phyloP scores from a whole-genome alignment of 1,140 invertebrate species.

The Metopolophium dirhodum region DNA sequence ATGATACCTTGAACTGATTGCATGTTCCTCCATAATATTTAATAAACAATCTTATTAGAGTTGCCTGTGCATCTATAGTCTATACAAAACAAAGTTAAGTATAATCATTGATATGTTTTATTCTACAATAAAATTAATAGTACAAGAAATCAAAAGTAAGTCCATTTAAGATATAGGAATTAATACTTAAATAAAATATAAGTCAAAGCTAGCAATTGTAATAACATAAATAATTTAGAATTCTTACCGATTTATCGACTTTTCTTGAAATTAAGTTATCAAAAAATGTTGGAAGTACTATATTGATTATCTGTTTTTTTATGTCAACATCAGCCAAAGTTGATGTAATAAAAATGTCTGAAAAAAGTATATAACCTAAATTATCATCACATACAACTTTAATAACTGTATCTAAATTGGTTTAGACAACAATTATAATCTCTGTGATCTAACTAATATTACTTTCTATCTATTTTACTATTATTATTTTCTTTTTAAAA shows the following conservation, averaged over 20 bases:
- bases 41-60: conserved; percentile 44
- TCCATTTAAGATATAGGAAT: not conserved
- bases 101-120: not conserved
- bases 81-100: not conserved
- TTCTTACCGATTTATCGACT: conserved; percentile 38
- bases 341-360: conserved; percentile 49
- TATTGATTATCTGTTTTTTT: conserved; percentile 37
- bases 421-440: not conserved
- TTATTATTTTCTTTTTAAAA: not conserved
- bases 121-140: not conserved
- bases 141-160: not conserved
- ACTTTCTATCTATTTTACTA: no score
- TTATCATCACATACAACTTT: not conserved
- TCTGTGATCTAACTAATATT: not conserved
- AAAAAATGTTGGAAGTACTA: conserved; percentile 45
- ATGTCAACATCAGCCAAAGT: conserved; percentile 40
- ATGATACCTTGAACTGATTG: conserved; percentile 37
- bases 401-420: not conserved
- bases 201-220: not conserved
- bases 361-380: not conserved
- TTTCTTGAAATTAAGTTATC: conserved; percentile 36
- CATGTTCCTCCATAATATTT: conserved; percentile 49
- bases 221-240: not conserved
- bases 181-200: not conserved
- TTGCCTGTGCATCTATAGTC: conserved; percentile 38